These are phyloP conservation scores for Ridgeia piscesae DNA, from an alignment of 1,140 invertebrate species.

Conservation along the genomic window DNA sequence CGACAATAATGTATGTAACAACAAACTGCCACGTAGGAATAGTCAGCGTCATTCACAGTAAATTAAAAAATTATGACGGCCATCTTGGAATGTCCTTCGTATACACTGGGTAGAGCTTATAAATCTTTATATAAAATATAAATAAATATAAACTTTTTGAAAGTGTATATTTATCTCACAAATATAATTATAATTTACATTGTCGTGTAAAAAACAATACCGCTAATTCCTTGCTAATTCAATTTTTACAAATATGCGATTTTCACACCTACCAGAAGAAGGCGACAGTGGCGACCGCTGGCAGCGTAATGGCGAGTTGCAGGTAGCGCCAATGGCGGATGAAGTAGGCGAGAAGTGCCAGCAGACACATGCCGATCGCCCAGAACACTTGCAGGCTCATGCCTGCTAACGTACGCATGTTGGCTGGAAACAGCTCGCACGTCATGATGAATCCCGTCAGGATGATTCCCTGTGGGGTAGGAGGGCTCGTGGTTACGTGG, in stretches of 20 bases:
- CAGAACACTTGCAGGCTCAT: slow-evolving; percentile 55
- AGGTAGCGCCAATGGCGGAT: slow-evolving; percentile 60
- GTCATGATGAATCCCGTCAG: slow-evolving; percentile 49
- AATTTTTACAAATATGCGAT: neutral
- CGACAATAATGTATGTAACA: too few species aligned
- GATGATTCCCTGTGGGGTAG: slow-evolving; percentile 44
- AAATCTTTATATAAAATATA: too few species aligned
- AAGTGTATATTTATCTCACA: too few species aligned
- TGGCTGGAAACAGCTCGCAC: slow-evolving; percentile 61
- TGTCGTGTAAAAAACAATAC: too few species aligned
- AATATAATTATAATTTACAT: too few species aligned
- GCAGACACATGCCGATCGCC: slow-evolving; percentile 54
- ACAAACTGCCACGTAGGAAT: too few species aligned
- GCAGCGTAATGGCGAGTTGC: slow-evolving; percentile 57
- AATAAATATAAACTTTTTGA: too few species aligned
- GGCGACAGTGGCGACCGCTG: slow-evolving; percentile 55
- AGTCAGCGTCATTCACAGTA: too few species aligned
- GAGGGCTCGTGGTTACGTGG: neutral
- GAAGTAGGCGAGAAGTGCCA: slow-evolving; percentile 55
- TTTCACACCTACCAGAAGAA: slow-evolving; percentile 52
- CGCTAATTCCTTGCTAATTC: neutral
- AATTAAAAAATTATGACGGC: too few species aligned
- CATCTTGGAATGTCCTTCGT: too few species aligned
- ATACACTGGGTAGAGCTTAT: too few species aligned
- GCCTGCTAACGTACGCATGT: slow-evolving; percentile 59